Percentiles rank a stretch among this genome's conserved stretches.
phyloP scores from a whole-genome alignment of 1,140 invertebrate species.

The Drosophila asahinai region DNA sequence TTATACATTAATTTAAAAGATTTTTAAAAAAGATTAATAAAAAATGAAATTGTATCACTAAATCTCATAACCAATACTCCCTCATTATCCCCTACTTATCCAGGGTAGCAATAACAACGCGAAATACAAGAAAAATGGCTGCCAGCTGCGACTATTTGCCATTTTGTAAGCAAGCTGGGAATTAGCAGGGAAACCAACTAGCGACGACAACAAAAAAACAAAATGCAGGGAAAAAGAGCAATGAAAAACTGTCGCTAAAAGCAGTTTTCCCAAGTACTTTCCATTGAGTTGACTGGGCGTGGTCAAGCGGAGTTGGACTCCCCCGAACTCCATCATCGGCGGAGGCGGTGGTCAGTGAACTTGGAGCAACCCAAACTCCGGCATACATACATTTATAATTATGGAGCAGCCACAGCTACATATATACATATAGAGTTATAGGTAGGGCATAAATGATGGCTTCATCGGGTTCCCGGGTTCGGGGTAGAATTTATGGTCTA shows the following conservation, averaged over 20 bases:
- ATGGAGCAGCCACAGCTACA: slow-evolving; percentile 2
- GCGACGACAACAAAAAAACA: slow-evolving; percentile 8
- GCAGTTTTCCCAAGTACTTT: slow-evolving; percentile 46
- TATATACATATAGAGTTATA: slow-evolving; percentile 5
- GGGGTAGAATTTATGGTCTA: slow-evolving; percentile 75
- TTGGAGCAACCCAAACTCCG: slow-evolving; percentile 38
- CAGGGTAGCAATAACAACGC: slow-evolving; percentile 32
- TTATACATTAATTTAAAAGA: too few relatives aligned
- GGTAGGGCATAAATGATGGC: slow-evolving; percentile 56
- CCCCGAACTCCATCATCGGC: neutral
- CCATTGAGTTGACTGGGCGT: slow-evolving; percentile 54
- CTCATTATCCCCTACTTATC: slow-evolving; percentile 7
- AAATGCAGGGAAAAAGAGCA: slow-evolving; percentile 14
- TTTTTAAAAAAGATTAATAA: too few relatives aligned
- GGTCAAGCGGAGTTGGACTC: slow-evolving; percentile 49
- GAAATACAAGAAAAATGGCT: slow-evolving; percentile 55
- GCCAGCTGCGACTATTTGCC: slow-evolving; percentile 64
- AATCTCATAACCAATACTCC: neutral
- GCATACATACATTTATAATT: slow-evolving; percentile 5
- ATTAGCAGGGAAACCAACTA: slow-evolving; percentile 56
- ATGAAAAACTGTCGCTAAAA: slow-evolving; percentile 70
- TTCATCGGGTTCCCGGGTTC: slow-evolving; percentile 61
- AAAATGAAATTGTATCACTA: too few relatives aligned
- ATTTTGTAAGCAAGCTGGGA: slow-evolving; percentile 72
- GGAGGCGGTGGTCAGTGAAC: slow-evolving; percentile 68